These are phyloP conservation scores for Hozukius guyotensis DNA, from an alignment of 2,797 vertebrate genomes.

Conservation along the genomic window DNA sequence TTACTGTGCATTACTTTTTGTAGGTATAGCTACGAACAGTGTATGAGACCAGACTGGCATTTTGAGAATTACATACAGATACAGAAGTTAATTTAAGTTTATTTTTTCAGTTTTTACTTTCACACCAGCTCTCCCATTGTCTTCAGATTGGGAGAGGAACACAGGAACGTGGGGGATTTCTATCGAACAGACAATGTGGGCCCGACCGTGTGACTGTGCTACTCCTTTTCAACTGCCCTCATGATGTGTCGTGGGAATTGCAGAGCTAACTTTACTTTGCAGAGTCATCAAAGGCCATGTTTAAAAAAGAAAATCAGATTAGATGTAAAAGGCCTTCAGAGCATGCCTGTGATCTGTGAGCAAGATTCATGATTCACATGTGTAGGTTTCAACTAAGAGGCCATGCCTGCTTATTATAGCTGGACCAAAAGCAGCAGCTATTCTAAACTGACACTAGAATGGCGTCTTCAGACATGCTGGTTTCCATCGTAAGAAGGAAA, in stretches of 20 bases:
- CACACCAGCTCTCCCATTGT: not conserved
- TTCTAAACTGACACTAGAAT: not conserved
- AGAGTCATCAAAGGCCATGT: slow-evolving; percentile 60
- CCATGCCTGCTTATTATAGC: slow-evolving; percentile 23
- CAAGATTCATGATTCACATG: slow-evolving; percentile 46
- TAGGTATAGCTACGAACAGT: no score
- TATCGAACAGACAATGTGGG: slow-evolving; percentile 44
- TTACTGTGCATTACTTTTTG: no score
- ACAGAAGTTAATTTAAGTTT: not conserved
- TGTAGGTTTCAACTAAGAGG: slow-evolving; percentile 40
- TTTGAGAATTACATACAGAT: no score
- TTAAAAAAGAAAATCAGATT: slow-evolving; percentile 73
- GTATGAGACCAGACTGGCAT: no score
- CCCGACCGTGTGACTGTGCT: slow-evolving; percentile 32
- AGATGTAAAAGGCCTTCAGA: slow-evolving; percentile 55
- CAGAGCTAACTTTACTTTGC: slow-evolving; percentile 35
- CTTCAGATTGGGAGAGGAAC: slow-evolving; percentile 11
- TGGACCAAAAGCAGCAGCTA: not conserved
- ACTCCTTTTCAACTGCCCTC: slow-evolving; percentile 61
- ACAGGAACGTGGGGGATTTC: slow-evolving; percentile 25
- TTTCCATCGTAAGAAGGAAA: not conserved
- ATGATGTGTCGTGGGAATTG: slow-evolving; percentile 67
- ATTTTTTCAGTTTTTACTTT: not conserved
- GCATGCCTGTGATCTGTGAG: slow-evolving; percentile 39
- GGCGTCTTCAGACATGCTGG: not conserved